These are phyloP conservation scores for Deilephila elpenor DNA, from an alignment of 2,888 invertebrate species.

Conservation along the genomic window DNA sequence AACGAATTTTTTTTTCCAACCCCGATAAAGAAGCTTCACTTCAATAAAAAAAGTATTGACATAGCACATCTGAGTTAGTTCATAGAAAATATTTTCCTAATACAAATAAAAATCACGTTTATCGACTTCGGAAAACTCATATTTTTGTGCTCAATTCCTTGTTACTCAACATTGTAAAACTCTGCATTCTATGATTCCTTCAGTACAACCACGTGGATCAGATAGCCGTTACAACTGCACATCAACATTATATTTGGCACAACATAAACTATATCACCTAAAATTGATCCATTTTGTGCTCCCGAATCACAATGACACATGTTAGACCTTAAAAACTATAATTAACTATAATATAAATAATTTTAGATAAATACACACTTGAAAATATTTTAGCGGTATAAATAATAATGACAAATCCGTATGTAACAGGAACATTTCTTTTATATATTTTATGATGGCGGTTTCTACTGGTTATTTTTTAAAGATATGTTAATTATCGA, in stretches of 20 bases:
- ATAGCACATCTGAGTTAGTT: too few species aligned
- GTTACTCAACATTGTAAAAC: background rate
- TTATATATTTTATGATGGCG: constrained; percentile 41
- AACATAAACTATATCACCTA: constrained; percentile 50
- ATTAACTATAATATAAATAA: constrained; percentile 27
- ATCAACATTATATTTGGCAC: constrained; percentile 50
- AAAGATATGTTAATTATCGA: background rate
- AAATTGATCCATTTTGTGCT: constrained; percentile 70
- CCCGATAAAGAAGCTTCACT: too few species aligned
- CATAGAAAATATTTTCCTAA: background rate
- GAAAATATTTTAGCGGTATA: constrained; percentile 50
- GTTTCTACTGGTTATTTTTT: constrained; percentile 42
- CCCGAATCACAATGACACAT: constrained; percentile 52
- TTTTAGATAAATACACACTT: constrained; percentile 46
- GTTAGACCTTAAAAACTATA: constrained; percentile 27
- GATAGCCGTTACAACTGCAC: background rate
- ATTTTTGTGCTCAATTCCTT: background rate
- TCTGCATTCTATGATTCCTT: background rate
- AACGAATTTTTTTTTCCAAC: too few species aligned
- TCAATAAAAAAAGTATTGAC: too few species aligned
- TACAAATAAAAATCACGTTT: background rate
- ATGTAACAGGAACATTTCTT: constrained; percentile 67
- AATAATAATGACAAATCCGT: constrained; percentile 70
- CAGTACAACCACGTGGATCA: background rate
- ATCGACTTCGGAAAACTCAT: background rate